Evolutionary conservation across 2,797 vertebrate species (phyloP), one percentile per base, ranked within the genome.

Genomic region (Dryobates pubescens): DNA sequence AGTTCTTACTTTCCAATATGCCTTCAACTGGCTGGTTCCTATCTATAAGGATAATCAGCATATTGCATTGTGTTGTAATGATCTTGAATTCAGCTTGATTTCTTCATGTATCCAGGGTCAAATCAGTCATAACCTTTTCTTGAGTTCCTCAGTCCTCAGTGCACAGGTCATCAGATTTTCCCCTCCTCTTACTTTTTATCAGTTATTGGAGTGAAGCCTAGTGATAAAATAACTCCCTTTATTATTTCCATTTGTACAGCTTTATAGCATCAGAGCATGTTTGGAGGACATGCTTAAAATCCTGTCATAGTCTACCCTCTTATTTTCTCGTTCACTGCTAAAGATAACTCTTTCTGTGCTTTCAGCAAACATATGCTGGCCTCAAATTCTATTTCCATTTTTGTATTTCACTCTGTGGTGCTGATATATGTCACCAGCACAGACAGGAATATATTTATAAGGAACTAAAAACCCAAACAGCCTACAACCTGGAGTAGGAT

Each of bases 401-500:
- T 63, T 90, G 51, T 89, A 93, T 96, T 97, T 97, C 93, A 93
- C 45, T 94, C 85, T 16, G 17, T 81, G 74, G 67, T 91, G 76
- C 88, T 63, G 79, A 89, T 86, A 91, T 4, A 90, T 38, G 36
- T 87, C 88, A 94, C 32, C 51, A 93, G 82, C 88, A 79, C 89
- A 92, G 90, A 95, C 16, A 19, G 71, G 75, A 96, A 95, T 62
- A 96, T 63, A 94, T 88, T 94, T 95, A 77, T 47, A 94, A 86
- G 80, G 69, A 95, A 79, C n/a, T 95, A 79, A 94, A 94, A 84
- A 68, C 14, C 18, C 22, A 27, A 83, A 47, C 13, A 82, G 63
- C 17, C 30, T 74, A 77, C 9, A 93, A 58, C 32, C 49, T 80
- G 75, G 75, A 96, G 49, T 17, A 69, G 13, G 43, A 56, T 58